Evolutionary conservation across 1,140 invertebrate genomes (phyloP), one percentile per base, ranked within the genome.

Genomic region (Calosoma granatense): DNA sequence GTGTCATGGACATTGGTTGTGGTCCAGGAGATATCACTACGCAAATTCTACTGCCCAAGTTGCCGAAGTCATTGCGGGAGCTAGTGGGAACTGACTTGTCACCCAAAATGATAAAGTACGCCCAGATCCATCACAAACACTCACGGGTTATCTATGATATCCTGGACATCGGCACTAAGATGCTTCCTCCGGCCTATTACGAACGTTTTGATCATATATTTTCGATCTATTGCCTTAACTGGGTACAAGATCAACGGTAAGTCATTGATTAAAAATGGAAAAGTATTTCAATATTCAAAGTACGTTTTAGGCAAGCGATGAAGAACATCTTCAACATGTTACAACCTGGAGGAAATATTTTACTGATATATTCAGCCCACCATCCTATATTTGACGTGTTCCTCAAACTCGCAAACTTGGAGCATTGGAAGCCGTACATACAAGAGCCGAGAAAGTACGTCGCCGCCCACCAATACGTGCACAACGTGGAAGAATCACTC

Each of bases 151-250:
- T 74, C 2, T 92, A 88, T 64, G 65, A 74, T 1, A 71, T 81
- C 20, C 65, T 89, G 56, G 84, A 92, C 63, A 85, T 91, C 47
- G 77, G 78, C 30, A 59, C 69, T 1, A 65, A 67, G 2, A 66
- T 79, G 0, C 63, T 82, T 43, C 76, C 78, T 0, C 66, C 67
- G 1, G 66, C 78, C 15, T 60, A 78, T 58, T 61, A 70, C 9
- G 76, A 70, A n/a, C 67, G 70, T 22, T 90, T 86, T 61, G 76
- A 86, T 59, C 86, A 89, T 63, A 79, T 81, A 1, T 81, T 88
- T 53, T 91, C 88, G 0, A 90, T 91, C 63, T 89, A 90, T 65
- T 87, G 88, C 60, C 72, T 92, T 0, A 88, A 92, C 62, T 92
- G 88, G 88, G 81, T 90, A 22, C 80, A 82, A 57, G 78, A 89